Evolutionary conservation across 1,140 invertebrate species (phyloP), one percentile per base, ranked within the genome.

Genomic region (Vanessa atalanta): DNA sequence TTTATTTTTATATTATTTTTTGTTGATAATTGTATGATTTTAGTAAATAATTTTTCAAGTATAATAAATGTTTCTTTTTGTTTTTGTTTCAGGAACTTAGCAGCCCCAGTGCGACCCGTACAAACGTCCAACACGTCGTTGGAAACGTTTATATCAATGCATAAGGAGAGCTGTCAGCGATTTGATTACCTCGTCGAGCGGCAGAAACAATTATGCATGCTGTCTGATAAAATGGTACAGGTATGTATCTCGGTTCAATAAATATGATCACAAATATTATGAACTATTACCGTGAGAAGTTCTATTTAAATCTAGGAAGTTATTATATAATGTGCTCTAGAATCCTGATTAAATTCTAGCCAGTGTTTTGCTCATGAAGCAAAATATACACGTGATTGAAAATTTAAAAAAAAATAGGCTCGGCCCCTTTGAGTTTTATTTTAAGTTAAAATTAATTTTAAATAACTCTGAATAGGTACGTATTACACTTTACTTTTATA

Each of bases 161-260:
- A 93, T 80, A 94, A 93, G 84, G 94, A 95, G 73, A 93, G 92
- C 79, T 95, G 95, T 70, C 93, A 94, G 60, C 92, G 93, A 70
- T 81, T 95, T 63, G 93, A 94, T 57, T 95, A 93, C 70, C 85
- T 95, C 31, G 93, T 92, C 5, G 93, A 94, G 55, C 88, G 93
- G 72, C 95, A 95, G 83, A 94, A 94, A 77, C 92, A 94, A 73
- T 80, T 95, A 7, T 95, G 94, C 80, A 85, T 93, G 71, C 85
- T 93, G 16, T 94, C 93, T 53, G 94, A 94, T 76, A 94, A 94
- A 83, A 93, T 95, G 79, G 83, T 93, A 23, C 87, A 92, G 83
- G 93, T 61, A 37, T 5, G 57, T 43, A 8, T 43, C 31, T 7
- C 37, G 6, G 37, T 43, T 43, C 7, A 43, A 5, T 43, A 43